A percentile compares a stretch with the other conserved stretches of the same genome.
These are phyloP conservation scores for Daktulosphaira vitifoliae DNA, from an alignment of 1,140 invertebrate species.

Conservation along the genomic window DNA sequence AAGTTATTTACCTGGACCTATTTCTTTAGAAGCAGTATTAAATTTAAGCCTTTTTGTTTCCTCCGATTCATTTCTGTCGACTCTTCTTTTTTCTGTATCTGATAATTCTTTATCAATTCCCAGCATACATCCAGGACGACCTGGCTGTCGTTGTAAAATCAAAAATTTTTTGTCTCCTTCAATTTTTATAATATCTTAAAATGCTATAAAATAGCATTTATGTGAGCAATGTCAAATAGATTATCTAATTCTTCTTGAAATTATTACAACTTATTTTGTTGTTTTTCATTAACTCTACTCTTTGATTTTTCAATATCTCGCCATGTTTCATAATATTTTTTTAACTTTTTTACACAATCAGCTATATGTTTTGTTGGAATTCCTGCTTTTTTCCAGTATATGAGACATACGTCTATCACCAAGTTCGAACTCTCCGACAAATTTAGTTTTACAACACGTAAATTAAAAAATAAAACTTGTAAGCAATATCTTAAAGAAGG, in stretches of 20 bases:
- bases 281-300: background rate
- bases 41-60: too few species aligned
- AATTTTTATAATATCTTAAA: slow-evolving; percentile 32
- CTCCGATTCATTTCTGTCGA: background rate
- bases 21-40: too few species aligned
- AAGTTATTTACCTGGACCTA: too few species aligned
- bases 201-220: too few species aligned
- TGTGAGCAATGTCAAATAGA: slow-evolving; percentile 40
- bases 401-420: too few species aligned
- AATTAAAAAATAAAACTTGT: too few species aligned
- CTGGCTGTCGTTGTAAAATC: slow-evolving; percentile 30
- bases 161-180: slow-evolving; percentile 36
- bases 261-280: background rate
- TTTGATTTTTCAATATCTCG: background rate
- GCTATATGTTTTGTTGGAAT: background rate
- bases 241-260: slow-evolving; percentile 36
- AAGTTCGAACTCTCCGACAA: too few species aligned
- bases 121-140: slow-evolving; percentile 19
- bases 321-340: too few species aligned
- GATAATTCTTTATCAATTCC: slow-evolving; percentile 7
- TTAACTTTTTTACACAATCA: too few species aligned
- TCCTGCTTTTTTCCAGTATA: background rate
- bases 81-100: too few species aligned
- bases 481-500: too few species aligned
- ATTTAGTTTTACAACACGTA: too few species aligned